phyloP scores from a whole-genome alignment of 1,140 invertebrate species.

The Geopemphigus sp. region DNA sequence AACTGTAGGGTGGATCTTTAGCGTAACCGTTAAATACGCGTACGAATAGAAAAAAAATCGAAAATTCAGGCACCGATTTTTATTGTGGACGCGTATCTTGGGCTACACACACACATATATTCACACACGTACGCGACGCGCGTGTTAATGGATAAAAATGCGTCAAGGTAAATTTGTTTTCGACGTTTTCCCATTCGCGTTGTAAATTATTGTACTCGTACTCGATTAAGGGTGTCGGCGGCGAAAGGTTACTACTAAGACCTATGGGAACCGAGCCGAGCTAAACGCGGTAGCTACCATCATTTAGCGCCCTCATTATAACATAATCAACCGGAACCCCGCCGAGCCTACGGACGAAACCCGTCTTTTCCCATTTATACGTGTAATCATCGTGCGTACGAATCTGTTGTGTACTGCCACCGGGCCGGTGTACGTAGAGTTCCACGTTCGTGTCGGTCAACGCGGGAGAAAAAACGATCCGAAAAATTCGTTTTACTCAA shows the following conservation, averaged over 20 bases:
- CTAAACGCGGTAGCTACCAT: conserved; percentile 49
- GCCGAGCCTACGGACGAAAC: background rate
- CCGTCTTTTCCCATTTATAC: background rate
- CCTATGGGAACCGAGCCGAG: conserved; percentile 43
- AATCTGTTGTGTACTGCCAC: conserved; percentile 15
- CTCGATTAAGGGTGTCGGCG: conserved; percentile 31
- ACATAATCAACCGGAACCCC: conserved; percentile 48
- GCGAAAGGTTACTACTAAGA: background rate
- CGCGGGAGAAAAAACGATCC: background rate
- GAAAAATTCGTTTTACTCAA: conserved; percentile 27
- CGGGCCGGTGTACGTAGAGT: no score
- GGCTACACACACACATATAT: background rate
- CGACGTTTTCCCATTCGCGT: conserved; percentile 11
- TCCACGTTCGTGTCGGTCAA: background rate
- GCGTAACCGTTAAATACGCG: no score
- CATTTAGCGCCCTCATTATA: conserved; percentile 49
- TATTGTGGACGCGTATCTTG: background rate
- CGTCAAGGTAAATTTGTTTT: conserved; percentile 1
- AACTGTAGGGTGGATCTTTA: no score
- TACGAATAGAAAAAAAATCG: no score
- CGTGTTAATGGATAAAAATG: background rate
- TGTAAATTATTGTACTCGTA: background rate
- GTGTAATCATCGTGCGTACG: background rate
- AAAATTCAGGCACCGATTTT: no score
- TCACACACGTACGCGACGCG: background rate